Base-by-base conservation (phyloP, 1,140 invertebrate genomes). In the Drosophila fuyamai region DNA sequence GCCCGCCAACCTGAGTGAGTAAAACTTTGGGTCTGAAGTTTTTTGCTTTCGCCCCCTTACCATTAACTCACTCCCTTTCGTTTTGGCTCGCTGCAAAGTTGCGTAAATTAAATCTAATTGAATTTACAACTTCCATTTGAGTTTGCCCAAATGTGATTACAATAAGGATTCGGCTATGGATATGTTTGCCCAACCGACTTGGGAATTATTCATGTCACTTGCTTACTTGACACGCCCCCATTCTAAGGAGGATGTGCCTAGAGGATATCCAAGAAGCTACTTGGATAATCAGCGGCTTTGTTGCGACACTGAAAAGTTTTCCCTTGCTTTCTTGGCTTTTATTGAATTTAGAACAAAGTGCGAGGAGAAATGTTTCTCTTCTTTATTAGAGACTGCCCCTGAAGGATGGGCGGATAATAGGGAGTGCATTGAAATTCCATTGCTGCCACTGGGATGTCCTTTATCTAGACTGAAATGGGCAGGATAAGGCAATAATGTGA, bases 81-180 rank as follows among this genome's bases (percentile, higher is more conserved):
- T 76, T 48, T 65, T n/a, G 47, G 70, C 46, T 54, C 61, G 47
- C 50, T 53, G 41, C 29, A 54, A 76, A 76, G 72, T 76, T 76
- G 73, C 74, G 74, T 78, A 78, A 78, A 78, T 78, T 78, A 78
- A 78, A 70, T 78, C 75, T 78, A 78, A 78, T 78, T 78, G 75
- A 78, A 78, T 78, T 77, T 78, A 76, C 63, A 77, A 77, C 74
- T 77, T 77, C 63, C 75, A 77, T 77, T 77, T 61, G 40, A 55
- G 59, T 71, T 71, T 72, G 36, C 5, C 51, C 59, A 77, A 77
- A 78, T 78, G 75, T 78, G 74, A 77, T 78, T 78, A 78, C 75
- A 78, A 75, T 66, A 68, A 55, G 54, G 54, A 48, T 76, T 57
- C 56, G 65, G 74, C 72, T 40, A 76, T 76, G 75, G 75, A 76